Evolutionary conservation across 2,797 vertebrate genomes (phyloP).

Genomic region (Cyclopterus lumpus): DNA sequence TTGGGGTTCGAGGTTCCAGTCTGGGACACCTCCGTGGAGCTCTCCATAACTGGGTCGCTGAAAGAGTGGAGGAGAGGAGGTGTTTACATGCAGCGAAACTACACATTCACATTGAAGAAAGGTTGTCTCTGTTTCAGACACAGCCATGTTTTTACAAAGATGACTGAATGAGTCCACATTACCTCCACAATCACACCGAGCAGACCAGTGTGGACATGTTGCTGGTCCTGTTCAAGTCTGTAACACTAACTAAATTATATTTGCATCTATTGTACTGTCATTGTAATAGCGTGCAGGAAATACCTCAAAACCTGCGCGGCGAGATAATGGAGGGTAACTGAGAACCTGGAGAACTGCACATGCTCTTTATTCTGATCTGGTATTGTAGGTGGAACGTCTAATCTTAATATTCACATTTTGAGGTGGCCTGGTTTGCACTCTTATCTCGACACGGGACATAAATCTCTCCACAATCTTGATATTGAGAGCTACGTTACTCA

Average conservation of each 20-base stretch:
- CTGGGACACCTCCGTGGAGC: conserved; percentile 55
- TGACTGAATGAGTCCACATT: conserved; percentile 27
- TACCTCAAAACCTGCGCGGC: background rate
- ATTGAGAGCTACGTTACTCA: background rate
- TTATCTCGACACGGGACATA: conserved; percentile 13
- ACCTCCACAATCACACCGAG: conserved; percentile 8
- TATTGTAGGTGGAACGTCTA: background rate
- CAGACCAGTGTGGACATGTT: background rate
- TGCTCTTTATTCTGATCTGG: background rate
- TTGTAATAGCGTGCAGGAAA: background rate
- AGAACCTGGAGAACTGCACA: background rate
- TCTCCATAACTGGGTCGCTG: conserved; percentile 73
- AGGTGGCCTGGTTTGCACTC: background rate
- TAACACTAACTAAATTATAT: background rate
- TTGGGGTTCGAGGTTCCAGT: conserved; percentile 58
- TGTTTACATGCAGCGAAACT: conserved; percentile 25
- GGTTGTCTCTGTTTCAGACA: conserved; percentile 2
- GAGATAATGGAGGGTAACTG: background rate
- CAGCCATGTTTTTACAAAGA: conserved; percentile 19
- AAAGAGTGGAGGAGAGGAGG: conserved; percentile 27
- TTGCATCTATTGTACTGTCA: background rate
- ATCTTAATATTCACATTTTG: conserved; percentile 20
- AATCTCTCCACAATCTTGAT: conserved; percentile 25
- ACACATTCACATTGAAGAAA: conserved; percentile 19
- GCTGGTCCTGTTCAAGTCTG: background rate